Evolutionary conservation across 2,888 invertebrate genomes (phyloP).

Genomic region (Epinotia brunnichana): DNA sequence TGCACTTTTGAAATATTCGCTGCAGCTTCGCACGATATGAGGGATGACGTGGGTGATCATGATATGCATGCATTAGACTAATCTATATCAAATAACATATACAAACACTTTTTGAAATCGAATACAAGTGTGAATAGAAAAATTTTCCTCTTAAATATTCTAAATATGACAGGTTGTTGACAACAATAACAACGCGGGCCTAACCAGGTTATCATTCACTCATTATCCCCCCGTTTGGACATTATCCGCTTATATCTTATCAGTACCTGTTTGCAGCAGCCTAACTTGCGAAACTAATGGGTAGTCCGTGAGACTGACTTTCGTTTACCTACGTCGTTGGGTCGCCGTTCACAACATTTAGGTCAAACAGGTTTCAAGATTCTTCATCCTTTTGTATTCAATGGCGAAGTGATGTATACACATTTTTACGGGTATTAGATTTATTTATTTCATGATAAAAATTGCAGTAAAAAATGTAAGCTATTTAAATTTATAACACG

Average conservation of each 20-base stretch:
- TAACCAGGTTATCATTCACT: conserved; percentile 17
- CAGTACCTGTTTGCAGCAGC: conserved; percentile 31
- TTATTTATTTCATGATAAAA: too few species aligned
- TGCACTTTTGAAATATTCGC: too few species aligned
- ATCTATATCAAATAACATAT: too few species aligned
- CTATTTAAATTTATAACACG: too few species aligned
- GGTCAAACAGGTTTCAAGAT: conserved; percentile 19
- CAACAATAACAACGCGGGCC: conserved; percentile 1
- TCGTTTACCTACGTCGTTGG: conserved; percentile 10
- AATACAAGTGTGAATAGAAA: not conserved
- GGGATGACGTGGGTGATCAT: too few species aligned
- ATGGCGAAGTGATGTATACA: too few species aligned
- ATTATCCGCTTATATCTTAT: conserved; percentile 39
- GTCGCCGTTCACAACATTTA: conserved; percentile 15
- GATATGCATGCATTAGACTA: too few species aligned
- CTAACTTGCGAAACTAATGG: conserved; percentile 38
- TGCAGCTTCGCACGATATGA: too few species aligned
- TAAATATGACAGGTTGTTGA: conserved; percentile 3
- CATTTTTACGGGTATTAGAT: too few species aligned
- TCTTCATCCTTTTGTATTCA: not conserved
- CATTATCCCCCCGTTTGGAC: conserved; percentile 10
- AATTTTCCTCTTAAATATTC: too few species aligned
- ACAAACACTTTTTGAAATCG: not conserved
- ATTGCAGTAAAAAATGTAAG: too few species aligned
- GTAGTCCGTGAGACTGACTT: conserved; percentile 23